Conservation (phyloP, 2,113 vertebrate species). For the Struthio camelus region DNA sequence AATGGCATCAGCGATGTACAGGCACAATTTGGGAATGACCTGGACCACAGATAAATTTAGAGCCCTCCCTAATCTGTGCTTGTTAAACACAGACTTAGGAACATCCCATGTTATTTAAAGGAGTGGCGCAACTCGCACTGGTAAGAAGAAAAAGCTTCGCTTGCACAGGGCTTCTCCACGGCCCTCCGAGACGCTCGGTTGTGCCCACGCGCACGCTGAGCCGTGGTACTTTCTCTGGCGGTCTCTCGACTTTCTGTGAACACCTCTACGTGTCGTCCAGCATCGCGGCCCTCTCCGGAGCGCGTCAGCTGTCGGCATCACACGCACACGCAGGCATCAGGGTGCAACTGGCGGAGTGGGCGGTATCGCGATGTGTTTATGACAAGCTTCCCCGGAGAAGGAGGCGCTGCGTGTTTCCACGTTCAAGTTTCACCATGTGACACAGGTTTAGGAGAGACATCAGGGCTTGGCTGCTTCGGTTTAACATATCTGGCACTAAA, state of each 20-base stretch:
- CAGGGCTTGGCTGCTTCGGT: slow-evolving; percentile 51
- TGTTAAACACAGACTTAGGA: slow-evolving; percentile 12
- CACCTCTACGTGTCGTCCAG: neutral
- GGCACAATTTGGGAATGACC: neutral
- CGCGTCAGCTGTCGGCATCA: neutral
- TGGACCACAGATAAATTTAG: neutral
- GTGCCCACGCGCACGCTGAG: neutral
- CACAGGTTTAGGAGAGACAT: slow-evolving; percentile 58
- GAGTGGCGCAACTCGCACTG: accelerated
- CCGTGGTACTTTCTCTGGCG: accelerated
- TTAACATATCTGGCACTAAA: slow-evolving; percentile 77
- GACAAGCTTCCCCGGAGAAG: slow-evolving; percentile 64
- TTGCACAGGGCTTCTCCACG: neutral
- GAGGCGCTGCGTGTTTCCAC: slow-evolving; percentile 37
- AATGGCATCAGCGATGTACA: neutral
- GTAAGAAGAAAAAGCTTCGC: neutral
- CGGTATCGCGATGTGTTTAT: neutral
- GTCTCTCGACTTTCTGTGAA: neutral
- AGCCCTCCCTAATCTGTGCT: neutral
- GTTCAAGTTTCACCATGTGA: slow-evolving; percentile 79
- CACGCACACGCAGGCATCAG: neutral
- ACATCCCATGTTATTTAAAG: slow-evolving; percentile 18
- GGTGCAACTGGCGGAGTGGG: neutral
- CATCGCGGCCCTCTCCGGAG: neutral
- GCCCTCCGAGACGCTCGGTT: neutral